Base-by-base conservation (phyloP, 1,140 invertebrate genomes). In the Oreohelix idahoensis region DNA sequence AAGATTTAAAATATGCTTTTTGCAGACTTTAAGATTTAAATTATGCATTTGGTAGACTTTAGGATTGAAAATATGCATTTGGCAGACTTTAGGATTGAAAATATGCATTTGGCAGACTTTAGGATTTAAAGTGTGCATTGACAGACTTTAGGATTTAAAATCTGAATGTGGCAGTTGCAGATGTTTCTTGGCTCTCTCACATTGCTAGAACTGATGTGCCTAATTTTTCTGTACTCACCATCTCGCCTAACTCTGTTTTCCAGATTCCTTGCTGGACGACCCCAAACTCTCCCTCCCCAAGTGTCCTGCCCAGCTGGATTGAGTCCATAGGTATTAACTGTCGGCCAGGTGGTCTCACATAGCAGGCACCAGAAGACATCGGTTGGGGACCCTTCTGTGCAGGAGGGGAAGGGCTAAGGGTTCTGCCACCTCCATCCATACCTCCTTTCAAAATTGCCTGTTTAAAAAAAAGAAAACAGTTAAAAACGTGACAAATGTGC, bases 251-350 rank as follows among this genome's bases (percentile, higher is more conserved):
- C 83, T 94, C 93, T 91, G 97, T 63, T n/a, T 97, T 98, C 98
- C 98, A 99, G 4, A 98, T 96, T 4, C 97, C 98, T 92, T 99
- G 98, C 89, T 98, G 98, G 0, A 99, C 98, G 13, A 98, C 96
- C 15, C 98, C 98, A 94, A 99, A 99, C 91, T 99, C 98, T 23
- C 98, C 98, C 86, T 96, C 96, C 36, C 98, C 98, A 26, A 99
- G 92, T 91, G 98, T 97, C 92, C 98, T 98, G 91, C 98, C 97
- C 8, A 99, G 96, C 53, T 96, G 96, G 87, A 99, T 98, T 73
- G 96, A 96, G 88, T 99, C 97, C 4, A 96, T 95, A 36, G 97
- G 96, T 90, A 99, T 99, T 85, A 99, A 98, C 91, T 99, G 98
- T 92, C 97, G 98, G 88, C 90, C 96, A 96, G 70, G 85, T 5